Evolutionary conservation across 53 echinoderm and acorn worm genomes (phyloP), one percentile per base, ranked within the genome.

Genomic region (Echinometra lucunter): DNA sequence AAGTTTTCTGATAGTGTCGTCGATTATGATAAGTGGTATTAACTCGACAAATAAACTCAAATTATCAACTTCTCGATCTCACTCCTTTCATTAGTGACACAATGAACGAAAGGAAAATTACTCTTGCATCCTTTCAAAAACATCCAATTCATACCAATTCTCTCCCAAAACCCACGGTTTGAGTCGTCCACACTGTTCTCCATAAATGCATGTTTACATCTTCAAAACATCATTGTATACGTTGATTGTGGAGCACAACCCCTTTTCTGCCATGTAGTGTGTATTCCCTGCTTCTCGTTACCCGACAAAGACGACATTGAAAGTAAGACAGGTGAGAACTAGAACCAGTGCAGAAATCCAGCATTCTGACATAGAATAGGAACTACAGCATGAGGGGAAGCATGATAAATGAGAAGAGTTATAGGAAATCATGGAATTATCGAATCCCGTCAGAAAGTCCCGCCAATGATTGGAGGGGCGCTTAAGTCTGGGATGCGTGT

Each of bases 11-110:
- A 88, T 32, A 34, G 42, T 12, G 32, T 17, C 91, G 21, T 66
- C 92, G 74, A 45, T 92, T 92, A 92, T 74, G 45, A 92, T 92
- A 92, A 74, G 92, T 74, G 92, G 92, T 92, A 72, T 92, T 92
- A 92, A 44, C 67, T 92, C 70, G 74, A 92, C 45, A 92, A 92
- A 92, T 92, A 92, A 44, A 88, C 66, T 42, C 18, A 38, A 91
- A 91, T 91, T 16, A 66, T 91, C 66, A 91, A 91, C 57, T 91
- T 66, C 37, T 91, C 63, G 18, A 42, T 9, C 42, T 63, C 9
- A 18, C 60, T 63, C 57, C 40, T n/a, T 35, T 91, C 42, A 27
- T 25, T 70, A 38, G 72, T 35, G 3, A 74, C 21, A n/a, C 17
- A 44, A 88, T 8, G 16, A 15, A 32, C 55, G 57, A 88, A 55